Evolutionary conservation across 2,888 invertebrate species (phyloP).

Genomic region (Acrobasis consociella): DNA sequence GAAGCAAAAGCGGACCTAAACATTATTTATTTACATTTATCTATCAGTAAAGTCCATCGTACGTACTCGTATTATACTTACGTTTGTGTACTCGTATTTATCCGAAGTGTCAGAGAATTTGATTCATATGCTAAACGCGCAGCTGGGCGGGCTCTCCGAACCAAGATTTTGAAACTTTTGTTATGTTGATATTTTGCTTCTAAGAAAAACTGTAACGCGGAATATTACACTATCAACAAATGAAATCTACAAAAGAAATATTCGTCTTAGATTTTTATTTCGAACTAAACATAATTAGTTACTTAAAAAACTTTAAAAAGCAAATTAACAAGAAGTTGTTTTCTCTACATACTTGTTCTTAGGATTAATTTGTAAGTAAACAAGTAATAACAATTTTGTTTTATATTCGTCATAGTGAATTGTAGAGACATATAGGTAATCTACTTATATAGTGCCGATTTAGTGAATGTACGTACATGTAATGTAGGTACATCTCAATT

Average conservation of each 20-base stretch:
- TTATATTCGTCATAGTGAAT: too few species aligned
- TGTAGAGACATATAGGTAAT: too few species aligned
- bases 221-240: not conserved
- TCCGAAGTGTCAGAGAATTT: constrained; percentile 46
- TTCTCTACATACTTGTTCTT: too few species aligned
- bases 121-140: constrained; percentile 32
- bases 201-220: not conserved
- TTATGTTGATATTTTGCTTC: constrained; percentile 6
- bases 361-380: too few species aligned
- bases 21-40: constrained; percentile 47
- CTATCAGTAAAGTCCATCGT: constrained; percentile 53
- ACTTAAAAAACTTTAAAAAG: too few species aligned
- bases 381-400: too few species aligned
- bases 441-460: too few species aligned
- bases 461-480: too few species aligned
- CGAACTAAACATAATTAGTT: not conserved
- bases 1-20: not conserved
- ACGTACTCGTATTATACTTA: constrained; percentile 43
- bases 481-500: too few species aligned
- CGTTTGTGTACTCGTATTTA: constrained; percentile 52
- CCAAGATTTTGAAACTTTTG: constrained; percentile 14
- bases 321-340: too few species aligned
- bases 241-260: not conserved
- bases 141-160: constrained; percentile 1
- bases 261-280: not conserved